A percentile compares a stretch with the other conserved stretches of the same genome.
Evolutionary conservation across 1,140 invertebrate species (phyloP).

Genomic region (Rhopalosiphum maidis): DNA sequence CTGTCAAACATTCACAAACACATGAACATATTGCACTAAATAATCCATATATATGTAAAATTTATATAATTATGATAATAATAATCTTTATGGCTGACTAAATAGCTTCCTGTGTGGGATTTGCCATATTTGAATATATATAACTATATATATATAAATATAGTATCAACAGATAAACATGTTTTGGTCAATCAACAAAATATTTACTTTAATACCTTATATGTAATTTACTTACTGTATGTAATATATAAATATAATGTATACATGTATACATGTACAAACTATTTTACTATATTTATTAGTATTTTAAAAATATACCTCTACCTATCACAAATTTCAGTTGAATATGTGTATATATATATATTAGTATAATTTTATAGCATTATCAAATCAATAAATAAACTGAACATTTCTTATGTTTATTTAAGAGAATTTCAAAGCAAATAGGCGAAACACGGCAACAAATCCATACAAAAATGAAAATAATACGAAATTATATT

Average conservation of each 20-base stretch:
- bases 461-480: not conserved
- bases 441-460: not conserved
- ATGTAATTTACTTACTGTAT: not conserved
- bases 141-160: not conserved
- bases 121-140: constrained; percentile 8
- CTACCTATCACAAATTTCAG: not conserved
- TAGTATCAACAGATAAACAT: not conserved
- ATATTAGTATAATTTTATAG: not conserved
- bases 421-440: not conserved
- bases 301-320: not conserved
- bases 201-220: not conserved
- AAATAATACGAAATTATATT: not conserved
- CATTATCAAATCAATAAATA: not conserved
- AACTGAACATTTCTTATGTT: not conserved
- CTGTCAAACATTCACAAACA: not conserved
- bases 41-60: not conserved
- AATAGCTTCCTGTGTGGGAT: not conserved
- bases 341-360: too few species aligned
- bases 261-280: too few species aligned
- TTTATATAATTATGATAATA: constrained; percentile 10
- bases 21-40: not conserved
- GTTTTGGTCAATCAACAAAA: not conserved
- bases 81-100: not conserved
- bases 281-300: not conserved
- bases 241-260: not conserved